phyloP scores from a whole-genome alignment of 2,797 vertebrate genomes.

The Gambelia wislizenii region DNA sequence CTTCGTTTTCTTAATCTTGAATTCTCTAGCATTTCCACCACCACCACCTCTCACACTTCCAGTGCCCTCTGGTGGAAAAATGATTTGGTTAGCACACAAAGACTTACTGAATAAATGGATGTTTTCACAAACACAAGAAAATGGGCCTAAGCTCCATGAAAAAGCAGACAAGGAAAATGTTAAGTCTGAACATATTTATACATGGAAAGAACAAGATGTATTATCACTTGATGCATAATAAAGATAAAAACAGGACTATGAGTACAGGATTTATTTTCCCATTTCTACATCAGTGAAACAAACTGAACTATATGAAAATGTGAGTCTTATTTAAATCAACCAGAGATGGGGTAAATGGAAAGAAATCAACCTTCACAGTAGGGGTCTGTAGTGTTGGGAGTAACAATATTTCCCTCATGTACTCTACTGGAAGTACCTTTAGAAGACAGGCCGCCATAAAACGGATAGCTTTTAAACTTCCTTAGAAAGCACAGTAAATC shows the following conservation, averaged over 20 bases:
- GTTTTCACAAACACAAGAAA: neutral
- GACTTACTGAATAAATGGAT: neutral
- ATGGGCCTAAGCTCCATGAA: neutral
- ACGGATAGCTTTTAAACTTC: no score
- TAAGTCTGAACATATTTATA: neutral
- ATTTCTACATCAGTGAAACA: slow-evolving; percentile 14
- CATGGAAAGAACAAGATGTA: neutral
- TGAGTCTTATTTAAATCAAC: slow-evolving; percentile 1
- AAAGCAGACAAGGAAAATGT: slow-evolving; percentile 7
- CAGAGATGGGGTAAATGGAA: neutral
- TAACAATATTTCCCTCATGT: no score
- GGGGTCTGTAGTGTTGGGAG: no score
- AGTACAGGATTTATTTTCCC: slow-evolving; percentile 3
- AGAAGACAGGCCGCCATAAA: no score
- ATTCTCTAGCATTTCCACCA: slow-evolving; percentile 90
- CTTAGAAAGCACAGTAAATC: no score
- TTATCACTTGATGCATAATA: neutral
- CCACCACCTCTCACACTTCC: slow-evolving; percentile 88
- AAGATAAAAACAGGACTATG: neutral
- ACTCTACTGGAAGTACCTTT: no score
- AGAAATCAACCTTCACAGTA: neutral
- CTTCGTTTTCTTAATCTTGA: slow-evolving; percentile 91
- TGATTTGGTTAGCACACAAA: slow-evolving; percentile 53
- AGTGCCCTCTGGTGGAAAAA: slow-evolving; percentile 86
- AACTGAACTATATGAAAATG: neutral